phyloP scores from a whole-genome alignment of 2,797 vertebrate genomes.

The Melanotaenia parkinsoni region DNA sequence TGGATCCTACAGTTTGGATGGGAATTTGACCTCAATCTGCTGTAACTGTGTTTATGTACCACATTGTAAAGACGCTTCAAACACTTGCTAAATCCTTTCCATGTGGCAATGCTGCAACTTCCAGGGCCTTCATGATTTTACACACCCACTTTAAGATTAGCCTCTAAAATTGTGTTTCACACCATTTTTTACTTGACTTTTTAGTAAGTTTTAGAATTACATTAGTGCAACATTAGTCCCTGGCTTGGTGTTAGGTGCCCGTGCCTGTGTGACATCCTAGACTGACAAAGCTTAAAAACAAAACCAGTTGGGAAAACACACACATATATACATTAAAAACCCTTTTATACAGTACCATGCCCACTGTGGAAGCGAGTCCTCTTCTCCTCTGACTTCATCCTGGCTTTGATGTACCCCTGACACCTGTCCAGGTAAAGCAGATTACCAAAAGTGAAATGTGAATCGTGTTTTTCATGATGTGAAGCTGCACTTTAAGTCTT shows the following conservation, averaged over 20 bases:
- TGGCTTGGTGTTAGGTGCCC: no score
- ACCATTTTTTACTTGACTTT: no score
- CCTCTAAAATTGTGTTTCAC: no score
- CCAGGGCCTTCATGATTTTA: not conserved
- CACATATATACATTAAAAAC: not conserved
- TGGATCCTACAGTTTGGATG: no score
- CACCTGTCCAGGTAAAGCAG: slow-evolving; percentile 82
- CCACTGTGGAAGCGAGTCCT: slow-evolving; percentile 93
- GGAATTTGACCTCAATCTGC: no score
- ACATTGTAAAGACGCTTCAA: not conserved
- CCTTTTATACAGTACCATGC: slow-evolving; percentile 82
- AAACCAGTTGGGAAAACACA: not conserved
- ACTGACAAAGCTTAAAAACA: not conserved
- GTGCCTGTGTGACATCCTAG: not conserved
- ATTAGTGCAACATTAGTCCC: no score
- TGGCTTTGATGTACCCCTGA: slow-evolving; percentile 97
- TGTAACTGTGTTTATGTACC: not conserved
- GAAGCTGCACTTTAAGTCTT: not conserved
- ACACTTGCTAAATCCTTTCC: not conserved
- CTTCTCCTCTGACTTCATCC: slow-evolving; percentile 98
- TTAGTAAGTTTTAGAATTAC: no score
- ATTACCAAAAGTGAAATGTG: slow-evolving; percentile 14
- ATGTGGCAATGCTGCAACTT: not conserved
- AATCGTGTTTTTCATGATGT: slow-evolving; percentile 10
- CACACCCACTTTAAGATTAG: not conserved